These are phyloP conservation scores for Rugalucina vietnamica DNA, from an alignment of 2,888 invertebrate species.

Conservation along the genomic window DNA sequence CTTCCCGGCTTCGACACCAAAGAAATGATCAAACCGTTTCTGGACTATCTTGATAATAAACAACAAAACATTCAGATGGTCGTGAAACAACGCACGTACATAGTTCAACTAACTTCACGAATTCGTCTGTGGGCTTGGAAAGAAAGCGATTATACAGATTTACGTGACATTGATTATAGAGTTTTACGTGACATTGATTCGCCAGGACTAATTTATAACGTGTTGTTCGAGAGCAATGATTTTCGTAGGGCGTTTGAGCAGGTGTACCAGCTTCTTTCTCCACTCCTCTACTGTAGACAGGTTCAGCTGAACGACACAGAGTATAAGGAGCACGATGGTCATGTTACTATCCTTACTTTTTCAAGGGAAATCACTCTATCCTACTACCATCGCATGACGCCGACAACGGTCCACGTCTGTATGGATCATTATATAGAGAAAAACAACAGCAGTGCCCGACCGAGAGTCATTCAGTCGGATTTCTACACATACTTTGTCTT, in stretches of 20 bases:
- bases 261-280: not conserved
- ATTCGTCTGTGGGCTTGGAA: not conserved
- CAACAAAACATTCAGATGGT: not conserved
- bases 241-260: too few species aligned
- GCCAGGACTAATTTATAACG: not conserved
- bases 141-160: not conserved
- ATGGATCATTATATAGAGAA: not conserved
- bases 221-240: too few species aligned
- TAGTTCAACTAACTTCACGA: not conserved
- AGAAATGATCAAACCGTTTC: not conserved
- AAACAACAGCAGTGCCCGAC: too few species aligned
- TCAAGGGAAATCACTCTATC: not conserved
- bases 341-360: not conserved
- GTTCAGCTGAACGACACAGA: not conserved
- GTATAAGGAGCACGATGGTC: not conserved
- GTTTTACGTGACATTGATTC: not conserved
- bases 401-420: not conserved
- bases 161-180: not conserved
- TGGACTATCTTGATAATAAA: not conserved
- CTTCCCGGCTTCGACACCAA: not conserved
- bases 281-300: not conserved
- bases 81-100: not conserved
- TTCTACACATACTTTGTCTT: too few species aligned
- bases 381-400: not conserved
- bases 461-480: too few species aligned